Evolutionary conservation across 2,888 invertebrate genomes (phyloP).

Genomic region (Rosalia funebris): DNA sequence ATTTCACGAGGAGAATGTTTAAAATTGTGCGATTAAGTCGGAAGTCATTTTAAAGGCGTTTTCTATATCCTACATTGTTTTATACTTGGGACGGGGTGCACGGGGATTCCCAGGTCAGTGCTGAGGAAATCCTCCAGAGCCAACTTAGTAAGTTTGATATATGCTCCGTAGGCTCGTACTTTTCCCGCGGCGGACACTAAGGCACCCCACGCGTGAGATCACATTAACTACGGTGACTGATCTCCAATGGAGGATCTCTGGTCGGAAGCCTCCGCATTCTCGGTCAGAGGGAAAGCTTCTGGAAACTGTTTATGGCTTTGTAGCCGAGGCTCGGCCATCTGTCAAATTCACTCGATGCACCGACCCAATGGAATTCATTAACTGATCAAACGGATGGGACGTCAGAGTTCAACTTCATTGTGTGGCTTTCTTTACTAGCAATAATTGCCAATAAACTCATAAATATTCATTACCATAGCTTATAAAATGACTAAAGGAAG

Average conservation of each 20-base stretch:
- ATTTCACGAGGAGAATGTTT: no score
- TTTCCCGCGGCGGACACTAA: slow-evolving; percentile 25
- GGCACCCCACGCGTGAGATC: slow-evolving; percentile 31
- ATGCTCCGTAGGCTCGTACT: slow-evolving; percentile 16
- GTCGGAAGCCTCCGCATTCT: slow-evolving; percentile 19
- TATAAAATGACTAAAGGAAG: no score
- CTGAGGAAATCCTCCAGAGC: slow-evolving; percentile 12
- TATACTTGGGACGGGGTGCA: no score
- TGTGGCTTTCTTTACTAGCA: no score
- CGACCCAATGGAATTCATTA: slow-evolving; percentile 10
- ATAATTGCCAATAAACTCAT: no score
- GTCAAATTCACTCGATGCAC: slow-evolving; percentile 2
- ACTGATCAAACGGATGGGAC: slow-evolving; percentile 11
- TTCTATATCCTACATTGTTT: no score
- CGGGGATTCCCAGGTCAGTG: slow-evolving; percentile 6
- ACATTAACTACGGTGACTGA: slow-evolving; percentile 29
- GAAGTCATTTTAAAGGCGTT: no score
- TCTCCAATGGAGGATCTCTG: slow-evolving; percentile 28
- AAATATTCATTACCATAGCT: no score
- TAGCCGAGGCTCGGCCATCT: slow-evolving; percentile 17
- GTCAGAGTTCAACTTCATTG: slow-evolving; percentile 7
- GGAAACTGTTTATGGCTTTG: slow-evolving; percentile 24
- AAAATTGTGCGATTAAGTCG: no score
- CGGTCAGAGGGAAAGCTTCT: slow-evolving; percentile 17
- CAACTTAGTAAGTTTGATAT: slow-evolving; percentile 25